Base-by-base conservation (phyloP, 2,888 invertebrate species). In the Dasysyrphus tricinctus region DNA sequence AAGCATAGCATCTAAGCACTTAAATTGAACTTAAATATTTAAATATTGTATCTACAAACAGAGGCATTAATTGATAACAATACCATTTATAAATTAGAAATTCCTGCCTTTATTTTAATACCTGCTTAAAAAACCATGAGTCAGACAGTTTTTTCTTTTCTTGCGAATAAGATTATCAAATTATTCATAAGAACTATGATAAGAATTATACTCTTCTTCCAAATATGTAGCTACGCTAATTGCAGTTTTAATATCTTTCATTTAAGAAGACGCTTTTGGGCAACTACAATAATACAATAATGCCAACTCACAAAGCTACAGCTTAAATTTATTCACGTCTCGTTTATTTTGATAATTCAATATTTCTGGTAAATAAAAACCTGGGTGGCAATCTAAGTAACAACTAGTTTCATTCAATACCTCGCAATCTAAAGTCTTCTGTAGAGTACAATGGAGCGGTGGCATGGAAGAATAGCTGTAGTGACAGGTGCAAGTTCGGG, bases 401-500 rank as follows among this genome's bases (percentile, higher is more conserved):
- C 51, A 49, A 32, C 32, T 47, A 65, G 65, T 65, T 14, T 8
- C 19, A 84, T 57, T 84, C 42, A 56, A 39, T 19, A 63, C 37
- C n/a, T 59, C 11, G 56, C 12, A 19, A 16, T 14, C 32, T 47
- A 11, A 47, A 47, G 12, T 47, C 12, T 34, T 19, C 19, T 9
- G 16, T 3, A 29, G 3, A 74, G 29, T 1, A 32, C 11, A 74
- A 94, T 94, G 94, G 94, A 95, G 44, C 93, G 94, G 54, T 95
- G 95, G 95, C 89, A 90, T 2, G 94, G 94, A 59, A 94, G 94
- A 89, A 93, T 94, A 0, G 95, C 95, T 0, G 93, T 95, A 37
- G 95, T 95, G 61, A 95, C 95, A 0, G 95, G 95, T 2, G 95
- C 94, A 8, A 95, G 95, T 90, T 92, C 93, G 0, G 95, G 95